A percentile compares a stretch with the other conserved stretches of the same genome.
phyloP scores from a whole-genome alignment of 2,797 vertebrate genomes.

The Danionella dracula region DNA sequence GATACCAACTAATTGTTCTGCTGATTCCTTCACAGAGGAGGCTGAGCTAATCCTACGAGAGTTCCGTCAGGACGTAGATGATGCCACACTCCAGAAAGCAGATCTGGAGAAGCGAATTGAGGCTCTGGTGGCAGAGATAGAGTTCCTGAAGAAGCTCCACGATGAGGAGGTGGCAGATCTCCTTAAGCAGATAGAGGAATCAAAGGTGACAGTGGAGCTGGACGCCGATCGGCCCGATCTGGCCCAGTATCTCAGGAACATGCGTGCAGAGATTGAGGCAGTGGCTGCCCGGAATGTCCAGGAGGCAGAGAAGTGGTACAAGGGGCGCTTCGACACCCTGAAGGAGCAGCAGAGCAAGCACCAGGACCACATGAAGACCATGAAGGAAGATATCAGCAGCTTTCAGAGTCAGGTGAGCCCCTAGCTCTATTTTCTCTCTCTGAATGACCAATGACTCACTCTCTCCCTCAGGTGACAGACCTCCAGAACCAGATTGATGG shows the following conservation, averaged over 20 bases:
- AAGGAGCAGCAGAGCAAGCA: conserved; percentile 71
- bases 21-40: conserved; percentile 52
- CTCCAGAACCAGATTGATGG: conserved; percentile 75
- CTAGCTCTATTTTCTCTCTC: too few species aligned
- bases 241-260: conserved; percentile 65
- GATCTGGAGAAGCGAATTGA: conserved; percentile 70
- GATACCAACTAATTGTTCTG: too few species aligned
- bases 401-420: conserved; percentile 59
- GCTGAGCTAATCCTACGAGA: conserved; percentile 74
- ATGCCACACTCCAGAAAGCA: conserved; percentile 73
- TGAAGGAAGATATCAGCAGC: conserved; percentile 73
- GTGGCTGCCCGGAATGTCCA: conserved; percentile 72
- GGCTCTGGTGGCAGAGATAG: conserved; percentile 67
- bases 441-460: neutral
- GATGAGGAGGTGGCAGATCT: conserved; percentile 73
- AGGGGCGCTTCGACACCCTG: conserved; percentile 73
- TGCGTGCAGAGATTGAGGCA: conserved; percentile 70
- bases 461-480: conserved; percentile 59
- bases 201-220: conserved; percentile 65
- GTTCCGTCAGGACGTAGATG: conserved; percentile 77
- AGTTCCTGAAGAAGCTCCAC: conserved; percentile 73
- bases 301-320: conserved; percentile 82
- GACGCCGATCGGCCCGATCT: conserved; percentile 66
- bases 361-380: conserved; percentile 67
- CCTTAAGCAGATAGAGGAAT: conserved; percentile 72